A percentile compares a stretch with the other conserved stretches of the same genome.
Evolutionary conservation across 2,888 invertebrate genomes (phyloP).

Genomic region (Unio pictorum): DNA sequence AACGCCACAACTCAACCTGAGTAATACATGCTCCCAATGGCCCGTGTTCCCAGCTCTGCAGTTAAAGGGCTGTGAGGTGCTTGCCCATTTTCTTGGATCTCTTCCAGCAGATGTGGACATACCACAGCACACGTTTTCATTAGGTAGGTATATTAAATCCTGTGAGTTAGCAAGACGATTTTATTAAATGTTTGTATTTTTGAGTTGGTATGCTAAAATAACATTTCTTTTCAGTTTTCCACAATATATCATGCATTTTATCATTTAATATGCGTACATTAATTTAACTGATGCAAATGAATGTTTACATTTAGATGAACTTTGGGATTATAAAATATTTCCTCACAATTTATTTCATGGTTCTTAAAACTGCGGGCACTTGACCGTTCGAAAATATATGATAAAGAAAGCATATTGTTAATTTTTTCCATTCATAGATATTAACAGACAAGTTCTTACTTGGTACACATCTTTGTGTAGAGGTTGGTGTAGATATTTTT

Average conservation of each 20-base stretch:
- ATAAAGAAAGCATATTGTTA: too few relatives aligned
- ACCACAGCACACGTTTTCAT: conserved; percentile 15
- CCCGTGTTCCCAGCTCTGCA: conserved; percentile 44
- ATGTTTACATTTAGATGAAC: too few relatives aligned
- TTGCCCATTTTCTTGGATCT: conserved; percentile 49
- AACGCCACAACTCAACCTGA: conserved; percentile 48
- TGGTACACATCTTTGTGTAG: too few relatives aligned
- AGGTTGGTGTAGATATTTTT: too few relatives aligned
- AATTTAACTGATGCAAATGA: too few relatives aligned
- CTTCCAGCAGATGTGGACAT: conserved; percentile 17
- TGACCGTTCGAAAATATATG: too few relatives aligned
- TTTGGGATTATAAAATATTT: too few relatives aligned
- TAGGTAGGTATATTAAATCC: conserved; percentile 26
- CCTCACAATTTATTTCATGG: too few relatives aligned
- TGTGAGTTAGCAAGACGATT: neutral
- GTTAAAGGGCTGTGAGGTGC: conserved; percentile 47
- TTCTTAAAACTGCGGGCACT: too few relatives aligned
- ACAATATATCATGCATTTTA: neutral
- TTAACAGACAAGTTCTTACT: too few relatives aligned
- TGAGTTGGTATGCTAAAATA: neutral
- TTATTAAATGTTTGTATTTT: neutral
- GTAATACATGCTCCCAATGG: conserved; percentile 19
- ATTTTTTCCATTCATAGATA: too few relatives aligned
- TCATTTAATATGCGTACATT: too few relatives aligned
- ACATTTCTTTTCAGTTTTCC: neutral